phyloP scores from a whole-genome alignment of 2,797 vertebrate species.

The Hybognathus amarus region DNA sequence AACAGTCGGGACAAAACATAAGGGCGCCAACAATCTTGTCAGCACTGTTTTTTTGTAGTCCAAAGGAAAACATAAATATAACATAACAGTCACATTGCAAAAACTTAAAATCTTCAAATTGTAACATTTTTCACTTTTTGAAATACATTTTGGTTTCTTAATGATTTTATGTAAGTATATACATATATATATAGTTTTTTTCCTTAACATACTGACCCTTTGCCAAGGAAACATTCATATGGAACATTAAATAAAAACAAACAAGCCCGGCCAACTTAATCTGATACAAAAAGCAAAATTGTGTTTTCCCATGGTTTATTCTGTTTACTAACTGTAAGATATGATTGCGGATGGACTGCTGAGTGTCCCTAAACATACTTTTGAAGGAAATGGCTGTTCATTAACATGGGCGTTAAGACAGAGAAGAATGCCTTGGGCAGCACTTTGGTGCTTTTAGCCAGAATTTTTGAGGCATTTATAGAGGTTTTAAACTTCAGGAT shows the following conservation, averaged over 20 bases:
- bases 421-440: conserved; percentile 48
- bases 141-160: background rate
- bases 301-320: conserved; percentile 32
- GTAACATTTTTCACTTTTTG: background rate
- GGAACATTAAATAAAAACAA: conserved; percentile 27
- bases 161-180: background rate
- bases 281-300: background rate
- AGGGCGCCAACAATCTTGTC: background rate
- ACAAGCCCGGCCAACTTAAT: background rate
- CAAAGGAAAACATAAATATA: background rate
- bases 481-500: conserved; percentile 42
- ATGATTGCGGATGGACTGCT: conserved; percentile 47
- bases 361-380: conserved; percentile 45
- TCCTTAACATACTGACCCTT: background rate
- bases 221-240: background rate
- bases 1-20: background rate
- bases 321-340: conserved; percentile 42
- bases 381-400: conserved; percentile 73
- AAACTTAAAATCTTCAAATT: background rate
- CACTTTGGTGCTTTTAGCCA: conserved; percentile 16
- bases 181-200: no score
- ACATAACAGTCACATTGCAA: background rate
- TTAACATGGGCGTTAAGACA: conserved; percentile 68
- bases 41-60: background rate
- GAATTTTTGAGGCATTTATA: conserved; percentile 36